A percentile compares a stretch with the other conserved stretches of the same genome.
phyloP scores from a whole-genome alignment of 2,888 invertebrate genomes.

The Thera obeliscata region DNA sequence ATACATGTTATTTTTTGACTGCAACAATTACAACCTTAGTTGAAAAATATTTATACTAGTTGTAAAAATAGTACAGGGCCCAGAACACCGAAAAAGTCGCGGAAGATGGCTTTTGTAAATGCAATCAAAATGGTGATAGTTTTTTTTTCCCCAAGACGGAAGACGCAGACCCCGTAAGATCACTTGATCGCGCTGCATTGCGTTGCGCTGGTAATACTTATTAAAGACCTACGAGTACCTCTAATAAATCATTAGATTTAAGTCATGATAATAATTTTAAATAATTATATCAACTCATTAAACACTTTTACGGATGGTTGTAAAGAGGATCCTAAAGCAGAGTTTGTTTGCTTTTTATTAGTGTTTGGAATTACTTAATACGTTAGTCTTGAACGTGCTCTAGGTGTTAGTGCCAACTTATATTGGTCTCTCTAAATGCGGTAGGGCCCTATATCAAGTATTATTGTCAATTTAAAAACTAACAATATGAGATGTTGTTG shows the following conservation, averaged over 20 bases:
- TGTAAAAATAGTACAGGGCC: not conserved
- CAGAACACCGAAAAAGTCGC: too few species aligned
- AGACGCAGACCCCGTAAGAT: too few species aligned
- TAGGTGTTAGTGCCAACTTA: constrained; percentile 14
- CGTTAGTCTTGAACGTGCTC: constrained; percentile 28
- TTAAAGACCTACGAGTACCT: too few species aligned
- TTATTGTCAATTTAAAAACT: not conserved
- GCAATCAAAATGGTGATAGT: too few species aligned
- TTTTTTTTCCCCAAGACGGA: too few species aligned
- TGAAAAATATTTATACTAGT: not conserved
- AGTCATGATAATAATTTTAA: not conserved
- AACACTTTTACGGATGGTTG: constrained; percentile 11
- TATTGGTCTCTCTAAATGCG: constrained; percentile 3
- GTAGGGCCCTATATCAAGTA: not conserved
- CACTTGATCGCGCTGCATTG: too few species aligned
- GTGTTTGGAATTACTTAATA: constrained; percentile 37
- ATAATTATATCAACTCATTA: not conserved
- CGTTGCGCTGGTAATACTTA: too few species aligned
- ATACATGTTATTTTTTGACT: not conserved
- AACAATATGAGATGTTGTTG: not conserved
- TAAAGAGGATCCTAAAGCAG: constrained; percentile 26
- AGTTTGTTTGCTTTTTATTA: constrained; percentile 37
- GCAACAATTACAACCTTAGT: not conserved
- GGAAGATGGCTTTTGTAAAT: too few species aligned
- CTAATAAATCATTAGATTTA: too few species aligned